Evolutionary conservation across 2,797 vertebrate species (phyloP).

Genomic region (Hyperoplus immaculatus): DNA sequence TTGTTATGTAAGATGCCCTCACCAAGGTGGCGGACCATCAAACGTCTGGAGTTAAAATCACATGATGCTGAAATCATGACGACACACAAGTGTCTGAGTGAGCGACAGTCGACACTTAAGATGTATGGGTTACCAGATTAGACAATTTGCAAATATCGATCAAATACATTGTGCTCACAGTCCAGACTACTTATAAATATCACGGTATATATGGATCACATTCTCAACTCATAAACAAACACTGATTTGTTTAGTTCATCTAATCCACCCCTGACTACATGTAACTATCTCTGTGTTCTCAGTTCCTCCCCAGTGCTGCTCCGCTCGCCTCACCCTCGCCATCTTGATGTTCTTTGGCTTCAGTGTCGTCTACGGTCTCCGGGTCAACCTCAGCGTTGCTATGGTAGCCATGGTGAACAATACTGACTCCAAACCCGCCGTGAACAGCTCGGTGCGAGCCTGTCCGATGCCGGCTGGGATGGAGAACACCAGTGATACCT

Average conservation of each 20-base stretch:
- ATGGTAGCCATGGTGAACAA: slow-evolving; percentile 91
- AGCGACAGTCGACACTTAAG: background rate
- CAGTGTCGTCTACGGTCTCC: slow-evolving; percentile 87
- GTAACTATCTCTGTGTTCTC: background rate
- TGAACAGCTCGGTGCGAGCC: slow-evolving; percentile 64
- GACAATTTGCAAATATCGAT: background rate
- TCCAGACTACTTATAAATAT: background rate
- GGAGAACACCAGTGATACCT: slow-evolving; percentile 52
- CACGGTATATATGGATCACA: background rate
- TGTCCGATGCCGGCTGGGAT: slow-evolving; percentile 65
- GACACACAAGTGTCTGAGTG: background rate
- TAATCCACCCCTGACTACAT: too few relatives aligned
- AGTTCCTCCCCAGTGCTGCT: slow-evolving; percentile 85
- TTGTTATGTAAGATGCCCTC: background rate
- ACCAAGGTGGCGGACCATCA: background rate
- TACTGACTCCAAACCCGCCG: slow-evolving; percentile 50
- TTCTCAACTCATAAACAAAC: too few relatives aligned
- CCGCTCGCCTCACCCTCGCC: slow-evolving; percentile 86
- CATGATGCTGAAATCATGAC: background rate
- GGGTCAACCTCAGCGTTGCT: slow-evolving; percentile 91
- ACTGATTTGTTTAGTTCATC: too few relatives aligned
- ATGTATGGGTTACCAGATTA: background rate
- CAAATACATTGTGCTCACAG: background rate
- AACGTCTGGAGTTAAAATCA: slow-evolving; percentile 7
- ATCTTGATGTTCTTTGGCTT: slow-evolving; percentile 90